Evolutionary conservation across 2,113 vertebrate species (phyloP), one percentile per base, ranked within the genome.

Genomic region (Gasterosteus nipponicus): DNA sequence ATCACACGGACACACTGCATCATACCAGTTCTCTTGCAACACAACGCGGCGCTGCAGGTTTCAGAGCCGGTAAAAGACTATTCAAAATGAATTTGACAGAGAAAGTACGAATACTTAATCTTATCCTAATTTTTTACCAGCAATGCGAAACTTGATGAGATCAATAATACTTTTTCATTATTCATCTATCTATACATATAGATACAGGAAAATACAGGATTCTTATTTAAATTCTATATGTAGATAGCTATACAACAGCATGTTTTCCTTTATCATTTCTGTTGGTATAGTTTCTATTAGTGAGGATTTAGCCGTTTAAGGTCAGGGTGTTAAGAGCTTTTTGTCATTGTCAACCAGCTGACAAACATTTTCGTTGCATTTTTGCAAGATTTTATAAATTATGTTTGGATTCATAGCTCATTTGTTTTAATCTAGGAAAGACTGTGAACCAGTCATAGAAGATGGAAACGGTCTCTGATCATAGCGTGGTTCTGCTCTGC

Each of bases 71-170:
- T 47, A 26, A n/a, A 49, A 14, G 57, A 16, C 22, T 35, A 71
- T 22, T 18, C 10, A 62, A 62, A 64, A 75, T 8, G 53, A 56
- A 66, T 71, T 15, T 12, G 47, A 60, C 26, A 75, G 38, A 8
- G 4, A 51, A 63, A 56, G 16, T 26, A n/a, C 59, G 22, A 63
- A 35, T 89, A 78, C 46, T 76, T 49, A 26, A 68, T 69, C 39
- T 69, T 29, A 42, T 51, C 44, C 70, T 35, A 42, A 69, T 78
- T 68, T 68, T 58, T 66, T 57, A 39, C 61, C 58, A 80, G 56
- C 77, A 80, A 80, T 46, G 26, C 14, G 16, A 26, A 29, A 58
- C 46, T 80, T 59, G 77, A 80, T 60, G 71, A 86, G 73, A 82
- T 82, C 70, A 78, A 67, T 18, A 72, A 60, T 46, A 0, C 0